Base-by-base conservation (phyloP, 2,888 invertebrate genomes). In the Scrobipalpa costella region DNA sequence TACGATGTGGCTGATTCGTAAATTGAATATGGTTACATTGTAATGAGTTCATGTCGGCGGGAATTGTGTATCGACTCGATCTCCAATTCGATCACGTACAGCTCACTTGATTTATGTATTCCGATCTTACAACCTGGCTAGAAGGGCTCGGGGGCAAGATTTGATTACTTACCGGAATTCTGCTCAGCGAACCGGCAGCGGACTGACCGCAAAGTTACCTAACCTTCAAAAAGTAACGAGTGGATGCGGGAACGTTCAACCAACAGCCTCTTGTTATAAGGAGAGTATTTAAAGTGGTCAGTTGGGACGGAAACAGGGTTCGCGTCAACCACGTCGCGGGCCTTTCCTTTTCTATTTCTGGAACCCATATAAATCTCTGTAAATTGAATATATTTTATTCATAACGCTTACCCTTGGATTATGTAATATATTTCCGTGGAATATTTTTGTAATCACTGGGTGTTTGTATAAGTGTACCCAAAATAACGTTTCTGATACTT, bases 21-120 rank as follows among this genome's bases (percentile, higher is more conserved):
- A 88, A 90, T 89, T 88, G 87, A 88, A 89, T 90, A 88, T 84
- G 86, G 88, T 85, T 88, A 85, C 81, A 84, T 80, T 85, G 83
- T 90, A 90, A 90, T 89, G 88, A 89, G 85, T 86, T 84, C 83
- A 83, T 84, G 84, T 84, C 83, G 82, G 74, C 78, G 75, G 77
- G 80, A 82, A 81, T 83, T 83, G 79, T 83, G 81, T 86, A 85
- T 84, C 81, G 83, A 78, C 77, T 84, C 83, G 82, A 88, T 88
- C 88, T 85, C 85, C 80, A 88, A 88, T 86, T 86, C 84, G 83
- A 86, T 89, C 89, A 88, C 88, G 90, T 88, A 81, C 76, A 76
- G 73, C 81, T 81, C 81, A 77, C 81, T 86, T 88, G 87, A 89
- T 89, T 90, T 88, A 86, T 84, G 84, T 88, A 86, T 86, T 85